Conservation (phyloP, 2,797 vertebrate genomes). For the Malacoctenus gilli region DNA sequence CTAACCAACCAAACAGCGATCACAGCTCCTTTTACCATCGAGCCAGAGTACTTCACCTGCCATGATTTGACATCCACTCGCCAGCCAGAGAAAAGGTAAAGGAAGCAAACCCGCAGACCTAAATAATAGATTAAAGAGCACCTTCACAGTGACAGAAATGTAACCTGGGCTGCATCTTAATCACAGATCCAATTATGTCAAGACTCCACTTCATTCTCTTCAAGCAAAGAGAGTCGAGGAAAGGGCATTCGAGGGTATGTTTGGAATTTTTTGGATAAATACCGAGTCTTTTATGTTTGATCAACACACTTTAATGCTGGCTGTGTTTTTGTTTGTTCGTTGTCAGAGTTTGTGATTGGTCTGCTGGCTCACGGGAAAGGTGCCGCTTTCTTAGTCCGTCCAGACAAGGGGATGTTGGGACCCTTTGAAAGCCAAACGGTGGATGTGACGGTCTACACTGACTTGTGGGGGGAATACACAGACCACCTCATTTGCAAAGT, state of each 20-base stretch:
- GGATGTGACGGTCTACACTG: constrained; percentile 85
- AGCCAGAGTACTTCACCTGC: constrained; percentile 84
- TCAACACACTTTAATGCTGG: too few species aligned
- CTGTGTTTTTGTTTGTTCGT: too few species aligned
- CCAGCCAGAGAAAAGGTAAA: constrained; percentile 62
- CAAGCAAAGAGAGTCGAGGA: constrained; percentile 74
- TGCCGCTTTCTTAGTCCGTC: constrained; percentile 82
- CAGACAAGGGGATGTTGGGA: constrained; percentile 80
- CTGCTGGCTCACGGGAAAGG: constrained; percentile 88
- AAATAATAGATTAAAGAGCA: constrained; percentile 26
- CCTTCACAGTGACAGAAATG: not conserved
- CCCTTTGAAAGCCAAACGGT: constrained; percentile 83
- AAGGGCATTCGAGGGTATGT: constrained; percentile 71
- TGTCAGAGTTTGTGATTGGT: constrained; percentile 83
- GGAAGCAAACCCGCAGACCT: constrained; percentile 6
- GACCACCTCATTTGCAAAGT: constrained; percentile 91
- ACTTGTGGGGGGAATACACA: constrained; percentile 95
- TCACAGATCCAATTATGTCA: constrained; percentile 49
- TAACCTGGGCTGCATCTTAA: constrained; percentile 32
- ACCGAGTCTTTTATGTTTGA: too few species aligned
- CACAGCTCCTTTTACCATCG: constrained; percentile 80
- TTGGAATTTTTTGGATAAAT: not conserved
- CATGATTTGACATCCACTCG: constrained; percentile 22
- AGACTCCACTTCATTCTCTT: constrained; percentile 59
- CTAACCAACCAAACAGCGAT: constrained; percentile 88